These are phyloP conservation scores for Linnaemya vulpina DNA, from an alignment of 2,888 invertebrate species.

Conservation along the genomic window DNA sequence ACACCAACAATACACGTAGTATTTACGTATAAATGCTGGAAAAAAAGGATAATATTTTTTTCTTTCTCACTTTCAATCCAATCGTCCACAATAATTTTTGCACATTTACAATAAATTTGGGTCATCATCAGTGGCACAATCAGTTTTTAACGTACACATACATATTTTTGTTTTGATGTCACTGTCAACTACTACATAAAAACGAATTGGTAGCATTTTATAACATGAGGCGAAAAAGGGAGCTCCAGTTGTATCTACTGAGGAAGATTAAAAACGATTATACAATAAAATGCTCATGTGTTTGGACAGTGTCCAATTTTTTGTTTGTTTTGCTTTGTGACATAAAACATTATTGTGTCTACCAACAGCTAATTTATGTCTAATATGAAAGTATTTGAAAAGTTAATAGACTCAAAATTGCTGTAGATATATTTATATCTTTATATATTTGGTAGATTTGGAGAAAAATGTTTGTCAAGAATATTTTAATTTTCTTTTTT, in stretches of 20 bases:
- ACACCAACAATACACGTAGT: not conserved
- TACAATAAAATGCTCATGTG: constrained; percentile 5
- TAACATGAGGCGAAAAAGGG: not conserved
- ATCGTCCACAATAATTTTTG: constrained; percentile 79
- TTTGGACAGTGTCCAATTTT: constrained; percentile 33
- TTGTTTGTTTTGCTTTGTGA: not conserved
- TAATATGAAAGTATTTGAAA: not conserved
- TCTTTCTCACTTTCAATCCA: constrained; percentile 75
- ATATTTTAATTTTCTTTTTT: too few species aligned
- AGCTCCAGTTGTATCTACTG: not conserved
- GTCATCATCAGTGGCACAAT: constrained; percentile 55
- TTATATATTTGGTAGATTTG: too few species aligned
- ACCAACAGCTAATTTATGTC: constrained; percentile 2
- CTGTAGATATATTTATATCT: not conserved
- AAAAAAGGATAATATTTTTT: not conserved
- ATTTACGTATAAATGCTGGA: not conserved
- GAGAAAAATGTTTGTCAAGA: too few species aligned
- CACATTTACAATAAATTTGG: constrained; percentile 74
- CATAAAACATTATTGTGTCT: constrained; percentile 9
- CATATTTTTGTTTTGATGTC: constrained; percentile 6
- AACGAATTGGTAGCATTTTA: constrained; percentile 19
- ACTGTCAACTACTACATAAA: constrained; percentile 19
- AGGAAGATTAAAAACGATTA: not conserved
- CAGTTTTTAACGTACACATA: constrained; percentile 19
- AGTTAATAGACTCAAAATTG: not conserved